A percentile compares a stretch with the other conserved stretches of the same genome.
Evolutionary conservation across 2,113 vertebrate genomes (phyloP).

Genomic region (Coptodon bakossiorum): DNA sequence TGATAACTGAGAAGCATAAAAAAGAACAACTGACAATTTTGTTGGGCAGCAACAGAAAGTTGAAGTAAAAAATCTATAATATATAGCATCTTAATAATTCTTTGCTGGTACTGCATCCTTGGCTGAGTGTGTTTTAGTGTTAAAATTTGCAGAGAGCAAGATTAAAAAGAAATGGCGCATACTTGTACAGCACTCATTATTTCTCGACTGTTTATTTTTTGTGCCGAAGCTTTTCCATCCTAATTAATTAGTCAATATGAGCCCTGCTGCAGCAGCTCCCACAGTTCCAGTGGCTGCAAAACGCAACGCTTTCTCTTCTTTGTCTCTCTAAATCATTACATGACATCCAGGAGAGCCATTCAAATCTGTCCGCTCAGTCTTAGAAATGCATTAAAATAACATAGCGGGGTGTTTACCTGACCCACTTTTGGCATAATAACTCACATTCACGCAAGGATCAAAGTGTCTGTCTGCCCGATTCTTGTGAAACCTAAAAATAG

Average conservation of each 20-base stretch:
- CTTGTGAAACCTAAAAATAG: not conserved
- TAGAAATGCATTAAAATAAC: not conserved
- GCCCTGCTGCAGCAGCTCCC: not conserved
- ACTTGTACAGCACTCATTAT: not conserved
- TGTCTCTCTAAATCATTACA: not conserved
- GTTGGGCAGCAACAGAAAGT: not conserved
- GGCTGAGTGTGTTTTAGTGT: not conserved
- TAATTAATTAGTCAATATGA: not conserved
- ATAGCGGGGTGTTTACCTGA: not conserved
- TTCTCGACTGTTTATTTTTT: not conserved
- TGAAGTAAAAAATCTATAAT: not conserved
- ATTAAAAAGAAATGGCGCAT: not conserved
- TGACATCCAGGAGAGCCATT: not conserved
- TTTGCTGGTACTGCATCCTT: not conserved
- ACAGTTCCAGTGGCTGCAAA: not conserved
- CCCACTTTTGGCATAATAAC: not conserved
- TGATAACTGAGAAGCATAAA: not conserved
- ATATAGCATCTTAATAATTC: not conserved
- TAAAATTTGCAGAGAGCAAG: not conserved
- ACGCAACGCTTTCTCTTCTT: not conserved
- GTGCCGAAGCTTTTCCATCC: not conserved
- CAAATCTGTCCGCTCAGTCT: not conserved
- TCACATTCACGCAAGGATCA: not conserved
- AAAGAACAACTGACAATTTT: not conserved
- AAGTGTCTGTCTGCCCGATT: not conserved